Percentiles rank a stretch among this genome's conserved stretches.
These are phyloP conservation scores for Apocheima hispidaria DNA, from an alignment of 2,888 invertebrate genomes.

Conservation along the genomic window DNA sequence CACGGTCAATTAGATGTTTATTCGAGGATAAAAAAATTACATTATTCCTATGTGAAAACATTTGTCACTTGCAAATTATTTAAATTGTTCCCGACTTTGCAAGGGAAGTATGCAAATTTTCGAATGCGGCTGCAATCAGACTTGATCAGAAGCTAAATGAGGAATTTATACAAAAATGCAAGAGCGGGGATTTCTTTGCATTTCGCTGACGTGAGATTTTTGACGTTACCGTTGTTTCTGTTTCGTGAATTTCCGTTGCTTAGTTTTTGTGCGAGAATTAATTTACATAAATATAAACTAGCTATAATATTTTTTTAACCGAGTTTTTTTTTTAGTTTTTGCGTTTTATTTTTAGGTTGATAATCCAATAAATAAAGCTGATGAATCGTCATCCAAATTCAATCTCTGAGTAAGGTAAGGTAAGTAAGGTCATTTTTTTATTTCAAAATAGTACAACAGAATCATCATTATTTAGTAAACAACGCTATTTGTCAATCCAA, in stretches of 20 bases:
- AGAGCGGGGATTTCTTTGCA: slow-evolving; percentile 59
- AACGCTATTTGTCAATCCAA: slow-evolving; percentile 18
- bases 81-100: slow-evolving; percentile 68
- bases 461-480: too few relatives aligned
- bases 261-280: slow-evolving; percentile 6
- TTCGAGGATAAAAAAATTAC: slow-evolving; percentile 64
- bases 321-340: too few relatives aligned
- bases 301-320: too few relatives aligned
- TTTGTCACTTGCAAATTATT: slow-evolving; percentile 80
- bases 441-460: too few relatives aligned
- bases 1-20: slow-evolving; percentile 76
- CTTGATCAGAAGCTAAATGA: slow-evolving; percentile 76
- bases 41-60: slow-evolving; percentile 67
- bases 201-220: slow-evolving; percentile 51
- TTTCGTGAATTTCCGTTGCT: slow-evolving; percentile 48
- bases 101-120: slow-evolving; percentile 74
- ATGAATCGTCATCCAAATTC: too few relatives aligned
- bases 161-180: slow-evolving; percentile 79
- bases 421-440: too few relatives aligned
- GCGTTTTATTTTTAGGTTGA: too few relatives aligned
- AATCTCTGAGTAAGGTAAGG: too few relatives aligned
- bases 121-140: slow-evolving; percentile 65
- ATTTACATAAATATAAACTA: too few relatives aligned
- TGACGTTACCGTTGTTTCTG: slow-evolving; percentile 48
- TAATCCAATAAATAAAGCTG: too few relatives aligned